Percentiles rank a stretch among this genome's conserved stretches.
Evolutionary conservation across 1,140 invertebrate genomes (phyloP).

Genomic region (Drosophila miranda): DNA sequence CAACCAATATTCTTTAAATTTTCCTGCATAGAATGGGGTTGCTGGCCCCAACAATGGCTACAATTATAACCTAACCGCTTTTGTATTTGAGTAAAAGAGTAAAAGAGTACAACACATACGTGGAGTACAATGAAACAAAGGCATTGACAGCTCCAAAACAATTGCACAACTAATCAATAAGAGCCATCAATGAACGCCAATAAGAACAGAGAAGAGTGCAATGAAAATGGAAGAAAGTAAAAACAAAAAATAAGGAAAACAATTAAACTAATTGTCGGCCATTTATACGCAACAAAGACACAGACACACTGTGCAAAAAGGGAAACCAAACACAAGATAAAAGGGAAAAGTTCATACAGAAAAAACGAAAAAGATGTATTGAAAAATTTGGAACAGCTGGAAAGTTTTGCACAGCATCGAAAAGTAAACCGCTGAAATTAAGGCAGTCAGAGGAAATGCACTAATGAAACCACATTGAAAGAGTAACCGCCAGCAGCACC

Average conservation of each 20-base stretch:
- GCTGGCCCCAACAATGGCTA: constrained; percentile 12
- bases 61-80: constrained; percentile 39
- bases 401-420: constrained; percentile 57
- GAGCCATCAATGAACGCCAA: constrained; percentile 47
- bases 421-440: constrained; percentile 56
- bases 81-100: no score
- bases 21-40: not conserved
- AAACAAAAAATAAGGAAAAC: constrained; percentile 55
- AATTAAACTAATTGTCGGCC: constrained; percentile 78
- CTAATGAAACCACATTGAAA: constrained; percentile 73
- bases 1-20: not conserved
- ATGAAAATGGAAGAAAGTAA: not conserved
- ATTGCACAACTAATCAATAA: constrained; percentile 70
- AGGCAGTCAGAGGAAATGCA: constrained; percentile 14
- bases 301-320: constrained; percentile 23
- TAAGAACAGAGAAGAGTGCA: constrained; percentile 4
- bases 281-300: constrained; percentile 70
- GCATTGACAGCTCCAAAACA: constrained; percentile 41
- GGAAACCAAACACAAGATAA: not conserved
- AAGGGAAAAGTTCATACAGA: not conserved
- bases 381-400: constrained; percentile 55
- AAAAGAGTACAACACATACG: not conserved
- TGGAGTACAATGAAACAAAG: constrained; percentile 19
- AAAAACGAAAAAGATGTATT: constrained; percentile 45
- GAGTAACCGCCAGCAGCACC: no score